These are phyloP conservation scores for Iselma pallidipennis DNA, from an alignment of 2,888 invertebrate species.

Conservation along the genomic window DNA sequence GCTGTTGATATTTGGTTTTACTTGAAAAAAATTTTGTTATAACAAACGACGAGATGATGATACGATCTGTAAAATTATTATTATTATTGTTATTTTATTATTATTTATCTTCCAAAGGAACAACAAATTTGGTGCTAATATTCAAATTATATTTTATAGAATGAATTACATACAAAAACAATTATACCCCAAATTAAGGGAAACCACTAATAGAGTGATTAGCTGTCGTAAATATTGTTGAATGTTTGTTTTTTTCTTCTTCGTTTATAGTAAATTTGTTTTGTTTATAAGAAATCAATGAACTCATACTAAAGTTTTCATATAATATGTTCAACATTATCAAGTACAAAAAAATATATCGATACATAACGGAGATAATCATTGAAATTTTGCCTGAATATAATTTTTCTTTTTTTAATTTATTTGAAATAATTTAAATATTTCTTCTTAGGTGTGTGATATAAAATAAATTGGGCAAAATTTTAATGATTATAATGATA, in stretches of 20 bases:
- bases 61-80: conserved; percentile 1
- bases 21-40: background rate
- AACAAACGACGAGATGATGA: background rate
- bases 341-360: background rate
- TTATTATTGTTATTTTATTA: no score
- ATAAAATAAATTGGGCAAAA: conserved; percentile 19
- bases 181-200: background rate
- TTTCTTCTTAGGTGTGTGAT: conserved; percentile 26
- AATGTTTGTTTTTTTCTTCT: no score
- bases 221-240: background rate
- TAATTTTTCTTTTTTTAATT: conserved; percentile 11
- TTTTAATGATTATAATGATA: conserved; percentile 10
- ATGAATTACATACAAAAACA: no score
- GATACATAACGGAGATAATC: background rate
- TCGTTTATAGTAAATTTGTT: background rate
- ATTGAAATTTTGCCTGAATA: conserved; percentile 1
- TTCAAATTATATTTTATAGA: background rate
- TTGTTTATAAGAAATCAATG: no score
- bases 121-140: background rate
- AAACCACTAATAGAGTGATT: background rate
- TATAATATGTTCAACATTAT: background rate
- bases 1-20: no score
- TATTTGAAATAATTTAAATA: conserved; percentile 18
- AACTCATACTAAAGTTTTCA: background rate
- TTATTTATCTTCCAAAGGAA: background rate